phyloP scores from a whole-genome alignment of 1,140 invertebrate species.

The Gryon sp. region DNA sequence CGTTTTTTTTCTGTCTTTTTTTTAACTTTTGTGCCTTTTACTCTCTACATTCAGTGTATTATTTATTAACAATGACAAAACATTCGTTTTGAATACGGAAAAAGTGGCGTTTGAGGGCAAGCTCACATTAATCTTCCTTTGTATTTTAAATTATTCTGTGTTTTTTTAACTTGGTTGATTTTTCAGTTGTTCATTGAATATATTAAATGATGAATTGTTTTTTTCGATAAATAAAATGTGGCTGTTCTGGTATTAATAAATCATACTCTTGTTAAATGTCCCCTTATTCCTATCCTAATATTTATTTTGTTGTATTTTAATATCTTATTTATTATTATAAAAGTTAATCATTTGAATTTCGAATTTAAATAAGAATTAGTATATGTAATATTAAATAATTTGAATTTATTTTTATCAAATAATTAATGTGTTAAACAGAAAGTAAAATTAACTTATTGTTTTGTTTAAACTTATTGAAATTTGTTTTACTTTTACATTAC shows the following conservation, averaged over 20 bases:
- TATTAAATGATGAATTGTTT: slow-evolving; percentile 73
- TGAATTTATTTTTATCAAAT: no score
- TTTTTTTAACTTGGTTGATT: slow-evolving; percentile 44
- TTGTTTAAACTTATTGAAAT: no score
- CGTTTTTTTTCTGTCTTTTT: slow-evolving; percentile 33
- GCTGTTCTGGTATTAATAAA: slow-evolving; percentile 76
- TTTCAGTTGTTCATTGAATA: slow-evolving; percentile 34
- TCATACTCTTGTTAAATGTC: slow-evolving; percentile 4
- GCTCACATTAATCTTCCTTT: slow-evolving; percentile 54
- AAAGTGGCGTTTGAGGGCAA: slow-evolving; percentile 55
- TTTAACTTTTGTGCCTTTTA: slow-evolving; percentile 75
- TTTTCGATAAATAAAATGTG: slow-evolving; percentile 69
- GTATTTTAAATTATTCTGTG: slow-evolving; percentile 45
- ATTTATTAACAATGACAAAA: slow-evolving; percentile 70
- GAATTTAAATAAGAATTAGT: no score
- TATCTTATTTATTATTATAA: no score
- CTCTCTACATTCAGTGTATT: slow-evolving; percentile 69
- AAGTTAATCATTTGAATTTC: no score
- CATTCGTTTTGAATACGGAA: slow-evolving; percentile 62
- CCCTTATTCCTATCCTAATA: slow-evolving; percentile 4
- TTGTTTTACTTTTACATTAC: no score
- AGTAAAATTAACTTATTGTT: no score
- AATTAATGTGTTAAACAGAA: no score
- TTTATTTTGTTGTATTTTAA: not conserved
- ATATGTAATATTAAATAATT: no score